Conservation (phyloP, 2,113 vertebrate species). For the Urocolius indicus region DNA sequence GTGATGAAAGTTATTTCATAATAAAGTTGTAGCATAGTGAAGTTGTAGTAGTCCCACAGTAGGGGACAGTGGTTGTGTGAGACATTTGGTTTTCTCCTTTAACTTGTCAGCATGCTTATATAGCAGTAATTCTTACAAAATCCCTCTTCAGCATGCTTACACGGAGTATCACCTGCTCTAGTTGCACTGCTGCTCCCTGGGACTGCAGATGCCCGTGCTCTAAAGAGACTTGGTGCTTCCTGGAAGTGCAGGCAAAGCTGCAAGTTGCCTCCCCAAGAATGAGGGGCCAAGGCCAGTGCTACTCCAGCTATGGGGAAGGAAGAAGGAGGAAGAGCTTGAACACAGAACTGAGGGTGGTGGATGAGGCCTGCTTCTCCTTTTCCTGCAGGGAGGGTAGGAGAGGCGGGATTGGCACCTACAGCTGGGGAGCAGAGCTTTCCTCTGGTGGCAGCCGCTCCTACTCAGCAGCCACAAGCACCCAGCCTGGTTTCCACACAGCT, state of each 20-base stretch:
- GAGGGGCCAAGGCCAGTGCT: not conserved
- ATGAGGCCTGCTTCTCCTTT: not conserved
- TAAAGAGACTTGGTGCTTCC: not conserved
- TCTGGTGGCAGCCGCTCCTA: not conserved
- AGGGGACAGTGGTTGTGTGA: not conserved
- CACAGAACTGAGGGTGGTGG: not conserved
- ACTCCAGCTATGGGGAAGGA: not conserved
- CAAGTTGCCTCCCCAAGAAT: not conserved
- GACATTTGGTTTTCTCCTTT: not conserved
- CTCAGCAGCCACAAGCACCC: not conserved
- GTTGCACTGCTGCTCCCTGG: not conserved
- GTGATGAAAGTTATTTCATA: not conserved
- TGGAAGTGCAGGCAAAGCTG: not conserved
- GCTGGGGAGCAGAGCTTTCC: not conserved
- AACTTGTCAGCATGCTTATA: not conserved
- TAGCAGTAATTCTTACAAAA: not conserved
- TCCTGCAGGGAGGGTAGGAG: not conserved
- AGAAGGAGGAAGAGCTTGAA: not conserved
- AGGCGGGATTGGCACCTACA: not conserved
- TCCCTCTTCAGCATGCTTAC: not conserved
- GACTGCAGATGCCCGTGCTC: not conserved
- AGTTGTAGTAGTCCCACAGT: not conserved
- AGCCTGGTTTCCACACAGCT: not conserved
- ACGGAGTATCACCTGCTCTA: not conserved
- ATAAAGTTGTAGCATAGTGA: not conserved